Evolutionary conservation across 2,797 vertebrate species (phyloP), one percentile per base, ranked within the genome.

Genomic region (Amazona ochrocephala): DNA sequence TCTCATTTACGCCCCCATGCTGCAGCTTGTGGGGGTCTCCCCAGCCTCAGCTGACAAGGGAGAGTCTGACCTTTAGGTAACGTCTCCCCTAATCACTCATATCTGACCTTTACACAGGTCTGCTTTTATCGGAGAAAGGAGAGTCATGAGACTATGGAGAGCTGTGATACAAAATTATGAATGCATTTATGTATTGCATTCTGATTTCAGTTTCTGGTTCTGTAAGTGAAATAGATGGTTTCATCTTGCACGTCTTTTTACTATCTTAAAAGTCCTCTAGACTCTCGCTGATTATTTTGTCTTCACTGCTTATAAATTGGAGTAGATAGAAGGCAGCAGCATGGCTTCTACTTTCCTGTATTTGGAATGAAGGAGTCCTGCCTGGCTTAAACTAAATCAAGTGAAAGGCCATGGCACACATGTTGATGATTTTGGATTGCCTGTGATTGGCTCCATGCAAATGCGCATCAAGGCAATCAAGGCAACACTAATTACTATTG

Each of bases 51-150:
- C 10, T 2, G 3, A 41, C 4, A 30, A 37, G n/a, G 8, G 27
- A 51, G 22, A 50, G 5, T 11, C 26, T 48, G 41, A 37, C 29
- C 50, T 91, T 87, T 27, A 42, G 37, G 61, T 7, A 42, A 15
- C 0, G 0, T 56, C 20, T 44, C 15, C 39, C 42, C 51, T 56
- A 0, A n/a, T 18, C 16, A 56, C 73, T 76, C 37, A 18, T 9
- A 29, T 19, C 13, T 60, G 29, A 64, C 48, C 53, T 67, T 82
- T 45, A 79, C 30, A 74, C 9, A 32, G 41, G 19, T 26, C 45
- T 67, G 34, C 13, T 71, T 45, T 72, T 75, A 50, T 14, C 1
- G 0, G 29, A 24, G 29, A 75, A 75, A 41, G 44, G 26, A 34
- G n/a, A 60, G 37, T 32, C 75, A 65, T 1, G 3, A 53, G n/a